Conservation (phyloP, 1,140 invertebrate genomes). For the Coelopa frigida region DNA sequence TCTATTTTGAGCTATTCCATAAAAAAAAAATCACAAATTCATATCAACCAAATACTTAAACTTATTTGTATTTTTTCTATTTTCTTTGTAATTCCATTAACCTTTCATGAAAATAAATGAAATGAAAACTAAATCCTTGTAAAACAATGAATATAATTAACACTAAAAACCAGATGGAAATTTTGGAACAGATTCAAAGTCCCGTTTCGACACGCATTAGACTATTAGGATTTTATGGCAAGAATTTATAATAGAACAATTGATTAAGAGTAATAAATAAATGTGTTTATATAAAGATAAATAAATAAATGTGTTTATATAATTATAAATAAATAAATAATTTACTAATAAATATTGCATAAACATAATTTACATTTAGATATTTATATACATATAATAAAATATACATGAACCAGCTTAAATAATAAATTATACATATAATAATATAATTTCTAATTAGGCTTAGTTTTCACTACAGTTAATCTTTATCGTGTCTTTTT, state of each 20-base stretch:
- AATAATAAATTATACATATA: slow-evolving; percentile 1
- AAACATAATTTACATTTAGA: background rate
- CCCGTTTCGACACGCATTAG: slow-evolving; percentile 42
- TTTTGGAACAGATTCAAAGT: slow-evolving; percentile 44
- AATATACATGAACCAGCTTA: background rate
- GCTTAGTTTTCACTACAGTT: too few species aligned
- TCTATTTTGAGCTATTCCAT: too few species aligned
- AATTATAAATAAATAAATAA: slow-evolving; percentile 5
- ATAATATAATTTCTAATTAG: too few species aligned
- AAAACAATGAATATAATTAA: slow-evolving; percentile 9
- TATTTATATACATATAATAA: slow-evolving; percentile 4
- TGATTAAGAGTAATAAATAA: slow-evolving; percentile 2
- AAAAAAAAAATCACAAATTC: too few species aligned
- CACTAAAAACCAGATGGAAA: slow-evolving; percentile 36
- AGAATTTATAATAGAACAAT: slow-evolving; percentile 18
- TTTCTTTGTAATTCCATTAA: too few species aligned
- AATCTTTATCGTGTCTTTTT: too few species aligned
- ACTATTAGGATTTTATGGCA: slow-evolving; percentile 44
- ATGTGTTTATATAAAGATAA: slow-evolving; percentile 6
- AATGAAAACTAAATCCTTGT: slow-evolving; percentile 16
- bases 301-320: background rate
- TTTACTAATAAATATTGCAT: background rate
- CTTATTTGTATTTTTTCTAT: slow-evolving; percentile 3
- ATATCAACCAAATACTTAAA: background rate
- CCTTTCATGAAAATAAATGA: too few species aligned